Evolutionary conservation across 2,797 vertebrate genomes (phyloP).

Genomic region (Cuculus canorus): DNA sequence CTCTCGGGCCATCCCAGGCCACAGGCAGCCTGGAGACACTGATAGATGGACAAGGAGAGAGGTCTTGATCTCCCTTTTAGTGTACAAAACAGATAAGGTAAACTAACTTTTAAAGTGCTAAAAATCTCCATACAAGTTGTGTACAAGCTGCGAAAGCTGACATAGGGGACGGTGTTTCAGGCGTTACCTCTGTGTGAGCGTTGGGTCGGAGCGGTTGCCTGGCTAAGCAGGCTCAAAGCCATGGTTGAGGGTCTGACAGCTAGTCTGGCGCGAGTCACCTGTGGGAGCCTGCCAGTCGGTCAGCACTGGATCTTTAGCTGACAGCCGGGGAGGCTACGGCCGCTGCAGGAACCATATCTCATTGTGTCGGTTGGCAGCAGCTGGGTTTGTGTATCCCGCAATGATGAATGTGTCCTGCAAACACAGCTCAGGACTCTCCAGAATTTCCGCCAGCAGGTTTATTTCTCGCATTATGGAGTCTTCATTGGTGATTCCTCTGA

Average conservation of each 20-base stretch:
- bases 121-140: background rate
- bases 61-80: background rate
- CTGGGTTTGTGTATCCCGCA: constrained; percentile 89
- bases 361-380: constrained; percentile 83
- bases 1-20: background rate
- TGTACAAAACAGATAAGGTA: background rate
- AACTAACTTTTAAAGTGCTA: background rate
- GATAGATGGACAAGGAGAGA: background rate
- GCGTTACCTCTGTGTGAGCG: background rate
- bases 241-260: background rate
- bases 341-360: constrained; percentile 91
- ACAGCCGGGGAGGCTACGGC: constrained; percentile 41
- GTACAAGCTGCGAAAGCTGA: background rate
- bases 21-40: background rate
- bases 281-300: background rate
- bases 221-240: background rate
- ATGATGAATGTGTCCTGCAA: constrained; percentile 85
- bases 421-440: constrained; percentile 77
- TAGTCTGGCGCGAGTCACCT: background rate
- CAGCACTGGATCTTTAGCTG: background rate
- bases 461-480: constrained; percentile 84
- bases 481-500: constrained; percentile 87
- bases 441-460: constrained; percentile 77
- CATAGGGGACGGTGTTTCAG: background rate
- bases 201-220: background rate